phyloP scores from a whole-genome alignment of 2,888 invertebrate genomes.

The Antheraea assamensis region DNA sequence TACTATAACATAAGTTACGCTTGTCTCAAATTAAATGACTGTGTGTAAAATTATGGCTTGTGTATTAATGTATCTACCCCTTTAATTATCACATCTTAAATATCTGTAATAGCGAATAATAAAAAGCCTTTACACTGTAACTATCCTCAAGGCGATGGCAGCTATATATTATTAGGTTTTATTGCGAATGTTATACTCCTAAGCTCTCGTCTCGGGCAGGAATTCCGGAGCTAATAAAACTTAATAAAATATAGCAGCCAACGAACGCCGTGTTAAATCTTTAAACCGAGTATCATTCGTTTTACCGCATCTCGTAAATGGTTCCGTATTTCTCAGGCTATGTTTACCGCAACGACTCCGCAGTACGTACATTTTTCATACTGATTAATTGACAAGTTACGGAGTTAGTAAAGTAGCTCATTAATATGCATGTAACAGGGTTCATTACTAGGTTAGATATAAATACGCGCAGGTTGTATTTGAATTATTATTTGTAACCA shows the following conservation, averaged over 20 bases:
- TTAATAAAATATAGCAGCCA: constrained; percentile 36
- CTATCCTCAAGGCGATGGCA: no score
- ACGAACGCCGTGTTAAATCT: constrained; percentile 45
- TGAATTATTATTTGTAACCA: no score
- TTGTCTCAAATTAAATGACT: no score
- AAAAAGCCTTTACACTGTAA: no score
- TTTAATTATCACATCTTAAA: no score
- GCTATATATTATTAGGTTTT: neutral
- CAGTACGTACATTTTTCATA: constrained; percentile 2
- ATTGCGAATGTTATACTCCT: neutral
- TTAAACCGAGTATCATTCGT: constrained; percentile 32
- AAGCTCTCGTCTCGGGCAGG: neutral
- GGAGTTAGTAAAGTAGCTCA: neutral
- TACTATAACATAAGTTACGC: no score
- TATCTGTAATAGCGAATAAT: no score
- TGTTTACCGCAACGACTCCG: neutral
- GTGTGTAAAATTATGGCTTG: no score
- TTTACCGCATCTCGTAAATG: constrained; percentile 16
- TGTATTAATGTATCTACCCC: no score
- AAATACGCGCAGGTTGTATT: no score
- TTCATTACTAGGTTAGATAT: no score
- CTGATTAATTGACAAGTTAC: constrained; percentile 1
- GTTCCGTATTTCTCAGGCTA: constrained; percentile 12
- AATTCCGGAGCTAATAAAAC: constrained; percentile 39
- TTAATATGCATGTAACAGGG: neutral